phyloP scores from a whole-genome alignment of 2,888 invertebrate genomes.

The Sarcophaga subvicina region DNA sequence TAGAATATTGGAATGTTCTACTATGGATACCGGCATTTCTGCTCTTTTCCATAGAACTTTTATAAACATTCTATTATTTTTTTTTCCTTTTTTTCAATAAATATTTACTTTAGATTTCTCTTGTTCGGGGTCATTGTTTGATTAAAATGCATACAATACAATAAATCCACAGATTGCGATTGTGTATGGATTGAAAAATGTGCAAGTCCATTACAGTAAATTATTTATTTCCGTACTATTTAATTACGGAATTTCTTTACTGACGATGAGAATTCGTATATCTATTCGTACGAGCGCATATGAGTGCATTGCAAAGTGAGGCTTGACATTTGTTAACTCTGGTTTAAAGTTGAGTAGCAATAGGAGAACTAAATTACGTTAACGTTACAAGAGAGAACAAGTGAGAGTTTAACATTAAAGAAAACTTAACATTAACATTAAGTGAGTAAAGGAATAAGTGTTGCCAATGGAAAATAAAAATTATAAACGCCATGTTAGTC shows the following conservation, averaged over 20 bases:
- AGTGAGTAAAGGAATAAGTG: neutral
- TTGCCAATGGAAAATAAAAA: neutral
- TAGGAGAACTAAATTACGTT: slow-evolving; percentile 3
- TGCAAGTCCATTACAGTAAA: slow-evolving; percentile 62
- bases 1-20: slow-evolving; percentile 10
- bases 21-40: slow-evolving; percentile 21
- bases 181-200: slow-evolving; percentile 16
- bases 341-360: slow-evolving; percentile 29
- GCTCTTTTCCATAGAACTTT: slow-evolving; percentile 13
- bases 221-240: slow-evolving; percentile 69
- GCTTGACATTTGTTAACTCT: slow-evolving; percentile 50
- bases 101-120: slow-evolving; percentile 11
- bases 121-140: slow-evolving; percentile 40
- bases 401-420: neutral
- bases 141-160: slow-evolving; percentile 34
- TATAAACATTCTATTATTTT: slow-evolving; percentile 10
- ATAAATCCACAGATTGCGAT: slow-evolving; percentile 19
- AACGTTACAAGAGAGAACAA: neutral
- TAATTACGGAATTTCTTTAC: slow-evolving; percentile 62
- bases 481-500: neutral
- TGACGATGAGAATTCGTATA: slow-evolving; percentile 24
- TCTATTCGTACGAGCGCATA: neutral
- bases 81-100: neutral
- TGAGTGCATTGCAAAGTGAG: slow-evolving; percentile 35
- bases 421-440: neutral